Evolutionary conservation across 2,888 invertebrate species (phyloP), one percentile per base, ranked within the genome.

Genomic region (Caenorhabditis uteleia): DNA sequence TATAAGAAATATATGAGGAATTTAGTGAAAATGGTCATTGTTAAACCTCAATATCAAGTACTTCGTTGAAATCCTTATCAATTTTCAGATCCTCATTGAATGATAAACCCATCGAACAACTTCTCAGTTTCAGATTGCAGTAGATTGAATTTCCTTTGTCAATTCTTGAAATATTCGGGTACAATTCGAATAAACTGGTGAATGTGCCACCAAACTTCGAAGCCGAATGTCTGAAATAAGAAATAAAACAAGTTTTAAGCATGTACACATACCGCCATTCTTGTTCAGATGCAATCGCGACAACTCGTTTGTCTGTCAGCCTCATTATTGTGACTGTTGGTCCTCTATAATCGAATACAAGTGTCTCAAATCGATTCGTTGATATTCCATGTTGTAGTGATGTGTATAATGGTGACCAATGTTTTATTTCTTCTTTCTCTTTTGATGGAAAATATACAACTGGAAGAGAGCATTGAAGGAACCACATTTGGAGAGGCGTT

Each of bases 311-410:
- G 49, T 75, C 74, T 16, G 23, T 51, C 16, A 75, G 44, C 10
- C 72, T 46, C 26, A 79, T 61, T 7, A 80, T 66, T 8, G 72
- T 43, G 4, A 79, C 75, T 2, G 79, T 78, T 2, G 80, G 71
- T 0, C 78, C 75, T 3, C 69, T 69, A 53, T 82, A 82, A 40
- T 74, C 75, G 44, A 82, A 77, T 8, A 78, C 79, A 31, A 76
- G 66, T 5, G 70, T 68, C 55, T 82, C 82, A 50, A 82, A 82
- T n/a, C 80, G 71, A 55, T 78, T 80, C 8, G 75, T 73, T 36
- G 72, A 72, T 49, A 80, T 69, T 18, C 80, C 80, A 23, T 79
- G 75, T 27, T 55, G 62, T 5, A 67, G 54, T 7, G 73, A 74
- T 4, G 73, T 70, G 62, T 80, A 80, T 5, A 80, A 49, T 1